Base-by-base conservation (phyloP, 2,797 vertebrate species). In the Chlorospingus semifuscus region DNA sequence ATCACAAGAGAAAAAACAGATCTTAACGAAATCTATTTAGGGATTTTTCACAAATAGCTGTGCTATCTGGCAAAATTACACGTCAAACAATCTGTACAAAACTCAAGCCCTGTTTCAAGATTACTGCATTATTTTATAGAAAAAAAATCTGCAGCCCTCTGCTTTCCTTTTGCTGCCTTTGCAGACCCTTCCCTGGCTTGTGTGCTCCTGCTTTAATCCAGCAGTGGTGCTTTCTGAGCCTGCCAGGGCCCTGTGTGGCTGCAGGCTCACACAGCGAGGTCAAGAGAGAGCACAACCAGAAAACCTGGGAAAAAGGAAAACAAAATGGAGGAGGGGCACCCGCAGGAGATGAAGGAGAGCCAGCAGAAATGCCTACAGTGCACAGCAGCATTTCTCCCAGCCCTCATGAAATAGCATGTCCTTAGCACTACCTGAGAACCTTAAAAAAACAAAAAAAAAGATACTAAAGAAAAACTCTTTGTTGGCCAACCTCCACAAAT, bases 211-310 rank as follows among this genome's bases (percentile, higher is more conserved):
- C 72, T 94, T 92, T 90, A 94, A 92, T 71, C 34, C 84, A 77
- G 15, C 5, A 37, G 36, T 60, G 52, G 88, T 52, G 91, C 95
- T 94, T 70, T 91, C 96, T 97, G 96, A 97, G 97, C 97, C 93
- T 96, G 82, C 89, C 91, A 97, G 96, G 97, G 96, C 96, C 95
- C 93, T 98, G 97, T 94, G 97, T 81, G 88, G 90, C 95, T 97
- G 98, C 87, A 97, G 82, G 97, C 98, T 98, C 98, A 98, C 97
- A 95, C 91, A 93, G 87, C 22, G 95, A 96, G 96, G 97, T 98
- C 97, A 98, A 96, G 77, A 98, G 97, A 98, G 97, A 98, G 95
- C 97, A 98, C 47, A 87, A 96, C 83, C 90, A 87, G 87, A 90
- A 96, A 95, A 97, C 89, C 95, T 81, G 95, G 84, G 97, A 96